These are phyloP conservation scores for Drosophila sp. DNA, from an alignment of 1,140 invertebrate genomes.

Conservation along the genomic window DNA sequence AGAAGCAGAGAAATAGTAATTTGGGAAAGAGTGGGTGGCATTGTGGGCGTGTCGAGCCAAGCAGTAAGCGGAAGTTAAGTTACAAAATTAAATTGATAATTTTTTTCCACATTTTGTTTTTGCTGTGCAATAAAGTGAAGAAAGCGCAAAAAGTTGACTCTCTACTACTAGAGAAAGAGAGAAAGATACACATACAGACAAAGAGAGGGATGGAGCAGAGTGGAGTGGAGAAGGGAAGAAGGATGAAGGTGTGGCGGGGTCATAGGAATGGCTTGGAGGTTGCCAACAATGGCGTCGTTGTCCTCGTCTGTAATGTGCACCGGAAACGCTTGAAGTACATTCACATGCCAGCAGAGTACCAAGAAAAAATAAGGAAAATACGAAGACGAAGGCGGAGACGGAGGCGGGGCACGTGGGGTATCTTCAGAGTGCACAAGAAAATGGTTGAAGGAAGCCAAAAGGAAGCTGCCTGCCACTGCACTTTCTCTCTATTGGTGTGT, in stretches of 20 bases:
- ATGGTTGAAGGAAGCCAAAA: slow-evolving; percentile 58
- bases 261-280: slow-evolving; percentile 32
- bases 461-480: slow-evolving; percentile 64
- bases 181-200: neutral
- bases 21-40: neutral
- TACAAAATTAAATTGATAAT: slow-evolving; percentile 82
- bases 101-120: slow-evolving; percentile 44
- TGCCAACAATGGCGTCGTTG: slow-evolving; percentile 70
- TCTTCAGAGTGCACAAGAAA: slow-evolving; percentile 34
- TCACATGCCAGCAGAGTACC: slow-evolving; percentile 66
- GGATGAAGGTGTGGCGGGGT: slow-evolving; percentile 11
- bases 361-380: slow-evolving; percentile 40
- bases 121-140: slow-evolving; percentile 34
- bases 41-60: slow-evolving; percentile 42
- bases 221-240: slow-evolving; percentile 21
- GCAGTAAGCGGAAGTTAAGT: slow-evolving; percentile 76
- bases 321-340: slow-evolving; percentile 80
- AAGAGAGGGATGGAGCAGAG: neutral
- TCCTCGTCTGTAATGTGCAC: slow-evolving; percentile 74
- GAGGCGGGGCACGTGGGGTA: neutral
- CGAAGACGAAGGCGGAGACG: slow-evolving; percentile 23
- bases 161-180: slow-evolving; percentile 11
- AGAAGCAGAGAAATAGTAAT: neutral
- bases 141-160: slow-evolving; percentile 65
- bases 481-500: slow-evolving; percentile 20